Percentiles rank a stretch among this genome's conserved stretches.
Conservation (phyloP, 2,797 vertebrate genomes). For the Antrozous pallidus region DNA sequence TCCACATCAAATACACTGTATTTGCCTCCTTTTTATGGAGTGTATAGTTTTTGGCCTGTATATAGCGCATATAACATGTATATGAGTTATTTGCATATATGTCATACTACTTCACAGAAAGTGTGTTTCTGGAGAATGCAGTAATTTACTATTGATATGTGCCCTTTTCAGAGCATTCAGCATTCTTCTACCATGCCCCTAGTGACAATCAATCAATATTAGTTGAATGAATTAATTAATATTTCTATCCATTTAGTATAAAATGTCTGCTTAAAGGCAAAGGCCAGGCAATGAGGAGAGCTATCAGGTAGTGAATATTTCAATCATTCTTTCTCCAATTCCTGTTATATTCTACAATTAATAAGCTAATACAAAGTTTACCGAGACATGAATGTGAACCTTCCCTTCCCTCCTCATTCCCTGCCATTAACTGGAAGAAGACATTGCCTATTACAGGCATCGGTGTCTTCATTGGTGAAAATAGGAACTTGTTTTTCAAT, state of each 20-base stretch:
- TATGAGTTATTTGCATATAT: neutral
- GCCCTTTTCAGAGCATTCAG: conserved; percentile 1
- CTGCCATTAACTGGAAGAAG: neutral
- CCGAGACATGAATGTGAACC: neutral
- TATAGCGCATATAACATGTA: neutral
- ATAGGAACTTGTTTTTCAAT: neutral
- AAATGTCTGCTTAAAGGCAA: conserved; percentile 39
- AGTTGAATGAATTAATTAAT: conserved; percentile 48
- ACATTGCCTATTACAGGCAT: neutral
- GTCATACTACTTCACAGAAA: neutral
- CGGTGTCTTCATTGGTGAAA: neutral
- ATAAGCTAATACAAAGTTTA: neutral
- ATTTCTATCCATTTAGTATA: conserved; percentile 27
- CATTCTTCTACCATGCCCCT: neutral
- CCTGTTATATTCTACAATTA: neutral
- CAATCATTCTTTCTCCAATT: neutral
- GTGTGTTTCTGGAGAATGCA: neutral
- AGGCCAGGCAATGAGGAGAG: neutral
- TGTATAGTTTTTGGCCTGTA: neutral
- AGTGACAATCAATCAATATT: conserved; percentile 27
- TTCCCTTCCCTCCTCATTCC: neutral
- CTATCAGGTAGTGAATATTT: conserved; percentile 11
- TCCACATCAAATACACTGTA: neutral
- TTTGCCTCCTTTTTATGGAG: neutral
- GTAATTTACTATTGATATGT: neutral